A percentile compares a stretch with the other conserved stretches of the same genome.
Evolutionary conservation across 35 echinoderm and acorn worm species (phyloP).

Genomic region (Strongylocentrotus purpuratus): DNA sequence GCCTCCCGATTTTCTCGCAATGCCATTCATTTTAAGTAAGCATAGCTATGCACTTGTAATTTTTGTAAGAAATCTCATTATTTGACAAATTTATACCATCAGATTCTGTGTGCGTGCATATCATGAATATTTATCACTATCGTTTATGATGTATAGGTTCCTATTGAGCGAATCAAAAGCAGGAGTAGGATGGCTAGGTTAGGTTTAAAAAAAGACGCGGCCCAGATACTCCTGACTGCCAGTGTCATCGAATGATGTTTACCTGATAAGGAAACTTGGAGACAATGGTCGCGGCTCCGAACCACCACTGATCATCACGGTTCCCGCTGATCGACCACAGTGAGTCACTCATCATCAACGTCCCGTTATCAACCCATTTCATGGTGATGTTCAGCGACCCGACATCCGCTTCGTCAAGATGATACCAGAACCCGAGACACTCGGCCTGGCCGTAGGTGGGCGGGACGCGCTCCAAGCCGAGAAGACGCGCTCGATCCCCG

Average conservation of each 20-base stretch:
- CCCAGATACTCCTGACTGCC: too few relatives aligned
- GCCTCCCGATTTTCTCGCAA: too few relatives aligned
- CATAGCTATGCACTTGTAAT: too few relatives aligned
- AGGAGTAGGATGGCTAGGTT: too few relatives aligned
- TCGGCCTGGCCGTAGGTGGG: neutral
- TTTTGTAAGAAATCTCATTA: too few relatives aligned
- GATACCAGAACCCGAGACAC: constrained; percentile 84
- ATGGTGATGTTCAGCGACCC: neutral
- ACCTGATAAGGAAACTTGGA: neutral
- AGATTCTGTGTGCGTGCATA: too few relatives aligned
- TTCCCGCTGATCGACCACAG: constrained; percentile 41
- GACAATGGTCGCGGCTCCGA: neutral
- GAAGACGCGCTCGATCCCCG: constrained; percentile 69
- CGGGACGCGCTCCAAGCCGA: constrained; percentile 50
- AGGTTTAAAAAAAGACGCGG: too few relatives aligned
- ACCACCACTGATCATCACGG: constrained; percentile 44
- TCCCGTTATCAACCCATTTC: neutral
- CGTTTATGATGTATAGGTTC: too few relatives aligned
- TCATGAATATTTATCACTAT: too few relatives aligned
- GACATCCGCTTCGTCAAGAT: constrained; percentile 51
- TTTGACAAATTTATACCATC: too few relatives aligned
- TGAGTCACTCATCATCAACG: neutral
- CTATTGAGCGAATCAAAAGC: too few relatives aligned
- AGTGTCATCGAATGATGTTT: neutral
- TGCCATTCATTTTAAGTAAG: too few relatives aligned